Percentiles rank a stretch among this genome's conserved stretches.
Evolutionary conservation across 2,113 vertebrate genomes (phyloP).

Genomic region (Erythrocercus mccallii): DNA sequence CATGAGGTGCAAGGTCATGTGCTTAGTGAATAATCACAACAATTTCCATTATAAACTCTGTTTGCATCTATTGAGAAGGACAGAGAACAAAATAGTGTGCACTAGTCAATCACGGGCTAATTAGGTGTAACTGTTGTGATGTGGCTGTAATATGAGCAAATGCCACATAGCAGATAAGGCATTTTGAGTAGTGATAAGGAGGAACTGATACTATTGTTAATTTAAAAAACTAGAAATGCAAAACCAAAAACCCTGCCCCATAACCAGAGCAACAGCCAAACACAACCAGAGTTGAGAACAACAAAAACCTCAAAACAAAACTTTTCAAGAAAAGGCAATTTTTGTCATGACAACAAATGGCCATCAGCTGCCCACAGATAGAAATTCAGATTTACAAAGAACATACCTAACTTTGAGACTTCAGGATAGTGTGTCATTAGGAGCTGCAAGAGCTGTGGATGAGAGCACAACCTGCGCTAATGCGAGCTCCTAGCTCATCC

Average conservation of each 20-base stretch:
- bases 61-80: background rate
- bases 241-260: background rate
- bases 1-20: background rate
- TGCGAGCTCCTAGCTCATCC: background rate
- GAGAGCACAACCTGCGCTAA: background rate
- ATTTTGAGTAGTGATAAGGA: background rate
- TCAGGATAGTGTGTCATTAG: background rate
- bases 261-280: background rate
- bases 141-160: background rate
- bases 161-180: background rate
- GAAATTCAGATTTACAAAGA: background rate
- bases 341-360: background rate
- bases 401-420: background rate
- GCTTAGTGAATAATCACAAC: background rate
- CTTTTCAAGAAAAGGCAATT: background rate
- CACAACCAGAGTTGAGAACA: background rate
- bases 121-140: background rate
- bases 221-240: background rate
- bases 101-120: background rate
- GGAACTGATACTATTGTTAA: background rate
- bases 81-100: background rate
- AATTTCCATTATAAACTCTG: background rate
- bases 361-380: background rate
- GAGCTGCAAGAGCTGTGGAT: background rate
- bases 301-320: background rate